Evolutionary conservation across 2,797 vertebrate species (phyloP), one percentile per base, ranked within the genome.

Genomic region (Knipowitschia caucasica): DNA sequence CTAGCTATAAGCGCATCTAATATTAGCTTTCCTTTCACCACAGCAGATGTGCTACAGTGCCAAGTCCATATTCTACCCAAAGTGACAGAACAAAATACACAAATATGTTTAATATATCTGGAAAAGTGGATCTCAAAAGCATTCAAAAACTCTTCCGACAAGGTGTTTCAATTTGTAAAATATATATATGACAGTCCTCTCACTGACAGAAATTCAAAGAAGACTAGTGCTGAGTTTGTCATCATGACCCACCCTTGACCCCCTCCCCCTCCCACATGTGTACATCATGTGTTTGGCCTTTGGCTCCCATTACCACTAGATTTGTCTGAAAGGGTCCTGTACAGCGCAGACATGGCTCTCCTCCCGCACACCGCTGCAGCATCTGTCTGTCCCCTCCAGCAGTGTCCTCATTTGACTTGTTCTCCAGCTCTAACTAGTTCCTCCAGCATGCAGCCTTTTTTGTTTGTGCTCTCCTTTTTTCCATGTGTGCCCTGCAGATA

Each of bases 21-120:
- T 67, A 66, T 79, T 86, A 77, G 77, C 73, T 17, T 26, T 14
- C 58, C 67, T 59, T 75, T 40, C 34, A 72, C 62, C 56, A 20
- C 58, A 73, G 79, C 79, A 73, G 69, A 78, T 68, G 63, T 70
- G 75, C 67, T 73, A 55, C 46, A 70, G 58, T 53, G 61, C 56
- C 71, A 30, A 15, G 7, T 51, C 60, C n/a, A n/a, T n/a, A n/a
- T n/a, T n/a, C n/a, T n/a, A n/a, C n/a, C n/a, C n/a, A n/a, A n/a
- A n/a, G n/a, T n/a, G n/a, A n/a, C n/a, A n/a, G n/a, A n/a, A n/a
- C n/a, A n/a, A n/a, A n/a, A n/a, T n/a, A n/a, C n/a, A n/a, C n/a
- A n/a, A n/a, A n/a, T n/a, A n/a, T n/a, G n/a, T n/a, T n/a, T n/a
- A n/a, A n/a, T n/a, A n/a, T n/a, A n/a, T n/a, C n/a, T n/a, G n/a